Evolutionary conservation across 2,888 invertebrate genomes (phyloP), one percentile per base, ranked within the genome.

Genomic region (Archips crataeganus): DNA sequence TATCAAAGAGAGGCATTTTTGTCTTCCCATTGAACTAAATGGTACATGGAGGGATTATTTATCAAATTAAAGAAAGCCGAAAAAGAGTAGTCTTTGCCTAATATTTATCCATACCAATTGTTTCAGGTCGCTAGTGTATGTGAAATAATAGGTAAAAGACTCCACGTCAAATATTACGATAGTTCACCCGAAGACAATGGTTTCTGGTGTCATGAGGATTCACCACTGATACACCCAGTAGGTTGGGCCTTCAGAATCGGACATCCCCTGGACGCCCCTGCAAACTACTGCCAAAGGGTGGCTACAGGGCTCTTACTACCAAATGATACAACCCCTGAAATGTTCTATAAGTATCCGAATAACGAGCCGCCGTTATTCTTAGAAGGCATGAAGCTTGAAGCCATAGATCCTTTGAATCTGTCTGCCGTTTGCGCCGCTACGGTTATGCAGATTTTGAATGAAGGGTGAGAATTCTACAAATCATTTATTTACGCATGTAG

Each of bases 131-230:
- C 99, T 1, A 97, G 97, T 64, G 97, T 99, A 63, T 96, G 97
- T 79, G 98, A 98, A 90, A 98, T 99, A 80, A 96, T 99, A 47
- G 99, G 99, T 0, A 98, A 99, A 87, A 95, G 99, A 70, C 95
- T 99, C 74, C 98, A 98, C 82, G 96, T 99, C 1, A 97, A 97
- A 82, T 99, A 99, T 90, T 98, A 97, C 80, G 98, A 98, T 82
- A 96, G 97, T 75, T 95, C 96, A 11, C 95, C 96, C 0, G 97
- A 97, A 77, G 98, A 98, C 76, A 96, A 96, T 79, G 98, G 98
- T 3, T 99, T 99, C 89, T 99, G 99, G 99, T 99, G 99, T 86
- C 99, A 99, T 80, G 98, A 99, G 90, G 98, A 98, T 86, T 99
- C 99, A 0, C 98, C 98, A 0, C 95, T 99, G 11, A 97, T 99